Evolutionary conservation across 2,888 invertebrate species (phyloP).

Genomic region (Meandrusa payeni): DNA sequence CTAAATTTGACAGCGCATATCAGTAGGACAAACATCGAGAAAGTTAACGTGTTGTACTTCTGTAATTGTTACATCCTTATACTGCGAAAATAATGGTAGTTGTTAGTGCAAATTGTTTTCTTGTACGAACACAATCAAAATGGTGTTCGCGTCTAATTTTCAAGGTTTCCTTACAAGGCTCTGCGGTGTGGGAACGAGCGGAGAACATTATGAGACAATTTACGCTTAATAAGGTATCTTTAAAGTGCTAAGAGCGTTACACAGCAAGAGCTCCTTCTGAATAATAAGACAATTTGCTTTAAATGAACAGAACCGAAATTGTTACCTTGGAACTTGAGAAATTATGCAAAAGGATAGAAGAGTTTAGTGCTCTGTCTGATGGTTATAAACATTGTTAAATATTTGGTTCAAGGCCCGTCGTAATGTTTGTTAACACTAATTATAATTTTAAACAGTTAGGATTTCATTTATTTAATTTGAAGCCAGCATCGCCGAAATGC

Average conservation of each 20-base stretch:
- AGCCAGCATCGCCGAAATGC: too few species aligned
- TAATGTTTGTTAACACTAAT: too few species aligned
- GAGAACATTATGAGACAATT: conserved; percentile 52
- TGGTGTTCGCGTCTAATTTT: conserved; percentile 34
- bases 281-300: conserved; percentile 3
- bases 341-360: neutral
- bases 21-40: too few species aligned
- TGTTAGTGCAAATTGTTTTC: conserved; percentile 7
- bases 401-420: too few species aligned
- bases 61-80: too few species aligned
- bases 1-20: too few species aligned
- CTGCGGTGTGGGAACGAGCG: conserved; percentile 44
- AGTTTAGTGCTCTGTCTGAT: too few species aligned
- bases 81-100: conserved; percentile 2
- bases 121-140: conserved; percentile 11
- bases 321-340: conserved; percentile 6
- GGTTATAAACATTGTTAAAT: neutral
- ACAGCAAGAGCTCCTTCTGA: neutral
- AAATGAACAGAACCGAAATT: conserved; percentile 6
- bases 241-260: conserved; percentile 33
- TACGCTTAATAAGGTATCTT: conserved; percentile 43
- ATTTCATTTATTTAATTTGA: too few species aligned
- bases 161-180: conserved; percentile 53
- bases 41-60: too few species aligned
- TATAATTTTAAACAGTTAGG: too few species aligned